phyloP scores from a whole-genome alignment of 2,113 vertebrate species.

The Cryptomyrus ogoouensis region DNA sequence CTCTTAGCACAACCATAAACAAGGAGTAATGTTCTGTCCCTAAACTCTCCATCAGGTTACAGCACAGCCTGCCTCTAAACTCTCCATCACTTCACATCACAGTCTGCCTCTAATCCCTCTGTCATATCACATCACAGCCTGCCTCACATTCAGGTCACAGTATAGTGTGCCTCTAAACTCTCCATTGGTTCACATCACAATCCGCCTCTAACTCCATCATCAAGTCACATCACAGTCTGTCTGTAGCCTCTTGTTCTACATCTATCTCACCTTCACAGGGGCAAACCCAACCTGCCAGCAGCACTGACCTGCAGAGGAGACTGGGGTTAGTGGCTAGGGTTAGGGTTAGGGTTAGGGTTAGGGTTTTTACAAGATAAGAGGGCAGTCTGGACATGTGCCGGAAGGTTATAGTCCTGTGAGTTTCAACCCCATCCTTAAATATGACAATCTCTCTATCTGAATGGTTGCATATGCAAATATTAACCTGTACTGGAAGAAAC shows the following conservation, averaged over 20 bases:
- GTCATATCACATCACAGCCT: not conserved
- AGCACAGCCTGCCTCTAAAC: not conserved
- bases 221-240: not conserved
- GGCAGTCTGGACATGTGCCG: not conserved
- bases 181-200: not conserved
- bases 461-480: not conserved
- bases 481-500: not conserved
- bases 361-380: not conserved
- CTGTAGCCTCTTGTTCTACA: not conserved
- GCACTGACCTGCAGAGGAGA: not conserved
- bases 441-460: not conserved
- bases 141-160: not conserved
- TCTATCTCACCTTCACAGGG: not conserved
- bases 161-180: not conserved
- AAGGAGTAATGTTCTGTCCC: not conserved
- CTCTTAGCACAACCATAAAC: not conserved
- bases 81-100: not conserved
- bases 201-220: not conserved
- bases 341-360: not conserved
- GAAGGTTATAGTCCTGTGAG: not conserved
- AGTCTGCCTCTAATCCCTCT: not conserved
- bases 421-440: not conserved
- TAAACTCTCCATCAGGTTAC: not conserved
- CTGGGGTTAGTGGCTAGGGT: not conserved
- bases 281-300: not conserved